Percentiles rank a stretch among this genome's conserved stretches.
Evolutionary conservation across 2,888 invertebrate species (phyloP).

Genomic region (Agapostemon virescens): DNA sequence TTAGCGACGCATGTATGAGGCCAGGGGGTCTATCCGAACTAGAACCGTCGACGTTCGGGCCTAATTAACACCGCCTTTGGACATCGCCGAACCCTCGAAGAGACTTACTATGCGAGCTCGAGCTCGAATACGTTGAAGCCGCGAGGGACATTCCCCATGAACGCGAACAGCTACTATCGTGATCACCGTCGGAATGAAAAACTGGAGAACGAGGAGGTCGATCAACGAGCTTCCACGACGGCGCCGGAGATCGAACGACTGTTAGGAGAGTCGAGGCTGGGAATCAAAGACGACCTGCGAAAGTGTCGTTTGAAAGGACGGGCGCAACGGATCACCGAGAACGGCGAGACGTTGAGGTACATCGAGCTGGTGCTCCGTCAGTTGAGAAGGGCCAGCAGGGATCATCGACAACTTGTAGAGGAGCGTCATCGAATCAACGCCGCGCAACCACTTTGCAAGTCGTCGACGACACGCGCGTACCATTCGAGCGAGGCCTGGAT

Average conservation of each 20-base stretch:
- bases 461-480: not conserved
- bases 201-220: not conserved
- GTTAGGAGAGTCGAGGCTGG: constrained; percentile 10
- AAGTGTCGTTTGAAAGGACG: constrained; percentile 34
- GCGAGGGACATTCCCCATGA: constrained; percentile 28
- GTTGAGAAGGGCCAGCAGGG: constrained; percentile 73
- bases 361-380: constrained; percentile 74
- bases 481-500: not conserved
- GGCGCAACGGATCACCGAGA: constrained; percentile 56
- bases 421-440: constrained; percentile 61
- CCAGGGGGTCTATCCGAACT: constrained; percentile 75
- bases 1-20: constrained; percentile 86
- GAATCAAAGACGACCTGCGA: not conserved
- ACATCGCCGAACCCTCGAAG: constrained; percentile 46
- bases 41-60: constrained; percentile 72
- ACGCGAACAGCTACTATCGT: constrained; percentile 16
- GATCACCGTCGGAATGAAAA: not conserved
- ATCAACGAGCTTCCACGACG: constrained; percentile 12
- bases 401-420: constrained; percentile 73
- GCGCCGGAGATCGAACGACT: constrained; percentile 51
- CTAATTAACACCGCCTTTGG: constrained; percentile 57
- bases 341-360: constrained; percentile 70
- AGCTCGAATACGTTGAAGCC: constrained; percentile 21
- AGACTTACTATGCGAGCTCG: constrained; percentile 37
- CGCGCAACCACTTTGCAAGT: not conserved